A percentile compares a stretch with the other conserved stretches of the same genome.
These are phyloP conservation scores for Phycodurus eques DNA, from an alignment of 2,113 vertebrate genomes.

Conservation along the genomic window DNA sequence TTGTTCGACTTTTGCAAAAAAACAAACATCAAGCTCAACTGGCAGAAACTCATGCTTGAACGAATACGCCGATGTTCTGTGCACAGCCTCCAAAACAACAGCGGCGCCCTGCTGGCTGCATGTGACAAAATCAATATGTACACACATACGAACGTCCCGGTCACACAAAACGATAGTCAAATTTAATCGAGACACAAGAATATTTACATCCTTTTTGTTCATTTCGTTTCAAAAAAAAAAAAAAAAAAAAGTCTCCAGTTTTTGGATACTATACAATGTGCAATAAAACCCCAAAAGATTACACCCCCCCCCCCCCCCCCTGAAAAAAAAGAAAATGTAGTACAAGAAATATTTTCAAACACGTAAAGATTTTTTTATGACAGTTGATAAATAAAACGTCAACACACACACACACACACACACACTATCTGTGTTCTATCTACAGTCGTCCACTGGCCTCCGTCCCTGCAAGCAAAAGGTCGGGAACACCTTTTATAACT, in stretches of 20 bases:
- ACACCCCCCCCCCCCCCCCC: neutral
- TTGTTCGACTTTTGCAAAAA: neutral
- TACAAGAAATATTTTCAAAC: constrained; percentile 66
- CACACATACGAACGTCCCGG: constrained; percentile 61
- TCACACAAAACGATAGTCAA: constrained; percentile 61
- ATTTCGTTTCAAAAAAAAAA: constrained; percentile 32
- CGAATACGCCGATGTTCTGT: constrained; percentile 35
- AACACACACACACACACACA: constrained; percentile 34
- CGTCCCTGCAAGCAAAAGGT: constrained; percentile 46
- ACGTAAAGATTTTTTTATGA: constrained; percentile 57
- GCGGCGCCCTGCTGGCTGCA: constrained; percentile 12
- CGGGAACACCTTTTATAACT: constrained; percentile 28
- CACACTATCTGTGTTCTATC: constrained; percentile 38
- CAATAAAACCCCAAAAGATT: constrained; percentile 37
- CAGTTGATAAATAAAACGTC: constrained; percentile 61
- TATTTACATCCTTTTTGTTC: constrained; percentile 50
- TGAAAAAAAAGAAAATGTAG: constrained; percentile 43
- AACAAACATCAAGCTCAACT: neutral
- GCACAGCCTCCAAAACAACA: constrained; percentile 42
- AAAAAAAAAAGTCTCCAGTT: constrained; percentile 32
- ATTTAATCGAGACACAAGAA: constrained; percentile 53
- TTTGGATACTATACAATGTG: constrained; percentile 33
- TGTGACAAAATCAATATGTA: constrained; percentile 60
- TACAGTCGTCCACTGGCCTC: constrained; percentile 62
- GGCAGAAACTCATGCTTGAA: neutral